Percentiles rank a stretch among this genome's conserved stretches.
Evolutionary conservation across 2,113 vertebrate genomes (phyloP).

Genomic region (Notarius quadriscutis): DNA sequence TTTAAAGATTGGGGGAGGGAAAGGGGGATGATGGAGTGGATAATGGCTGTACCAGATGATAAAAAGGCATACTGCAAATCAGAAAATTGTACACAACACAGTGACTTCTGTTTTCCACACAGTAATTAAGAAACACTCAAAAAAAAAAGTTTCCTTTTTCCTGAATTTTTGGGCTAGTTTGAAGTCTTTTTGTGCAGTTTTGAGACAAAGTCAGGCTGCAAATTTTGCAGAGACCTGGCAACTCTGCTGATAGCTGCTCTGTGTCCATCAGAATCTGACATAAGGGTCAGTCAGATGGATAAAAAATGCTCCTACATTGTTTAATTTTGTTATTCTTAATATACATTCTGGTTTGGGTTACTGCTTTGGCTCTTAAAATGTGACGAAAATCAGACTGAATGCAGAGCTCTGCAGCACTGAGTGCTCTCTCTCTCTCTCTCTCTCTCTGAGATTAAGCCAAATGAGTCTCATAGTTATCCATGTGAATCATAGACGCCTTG

Average conservation of each 20-base stretch:
- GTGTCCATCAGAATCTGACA: not conserved
- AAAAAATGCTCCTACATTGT: not conserved
- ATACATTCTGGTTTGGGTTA: not conserved
- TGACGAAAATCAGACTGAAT: conserved; percentile 13
- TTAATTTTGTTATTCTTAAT: not conserved
- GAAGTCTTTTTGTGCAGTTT: not conserved
- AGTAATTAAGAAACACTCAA: not conserved
- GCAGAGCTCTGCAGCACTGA: not conserved
- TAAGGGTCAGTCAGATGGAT: not conserved
- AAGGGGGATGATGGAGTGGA: not conserved
- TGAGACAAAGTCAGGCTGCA: not conserved
- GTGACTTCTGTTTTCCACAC: not conserved
- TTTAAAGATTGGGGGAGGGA: not conserved
- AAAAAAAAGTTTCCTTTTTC: not conserved
- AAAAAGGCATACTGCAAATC: not conserved
- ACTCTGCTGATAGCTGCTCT: not conserved
- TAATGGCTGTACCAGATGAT: not conserved
- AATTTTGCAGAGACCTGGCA: not conserved
- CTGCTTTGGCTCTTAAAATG: conserved; percentile 6
- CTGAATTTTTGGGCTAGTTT: too few relatives aligned
- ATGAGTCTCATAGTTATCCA: conserved; percentile 21
- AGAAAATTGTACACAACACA: not conserved
- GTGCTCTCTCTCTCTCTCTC: not conserved
- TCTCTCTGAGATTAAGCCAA: not conserved
- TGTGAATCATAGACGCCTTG: conserved; percentile 26